phyloP scores from a whole-genome alignment of 2,113 vertebrate species.

The Suncus etruscus region DNA sequence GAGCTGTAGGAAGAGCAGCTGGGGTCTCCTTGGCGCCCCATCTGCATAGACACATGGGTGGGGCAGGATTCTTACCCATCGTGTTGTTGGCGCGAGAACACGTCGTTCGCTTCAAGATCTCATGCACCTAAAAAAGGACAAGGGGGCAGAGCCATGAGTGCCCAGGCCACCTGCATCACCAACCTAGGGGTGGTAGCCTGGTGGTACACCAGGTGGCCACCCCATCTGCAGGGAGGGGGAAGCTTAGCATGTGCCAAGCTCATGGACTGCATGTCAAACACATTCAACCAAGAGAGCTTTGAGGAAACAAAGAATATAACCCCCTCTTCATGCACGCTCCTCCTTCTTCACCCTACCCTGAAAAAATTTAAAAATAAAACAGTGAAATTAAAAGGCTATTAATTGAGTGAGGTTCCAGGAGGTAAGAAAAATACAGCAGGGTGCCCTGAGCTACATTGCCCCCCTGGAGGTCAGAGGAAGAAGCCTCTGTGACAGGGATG shows the following conservation, averaged over 20 bases:
- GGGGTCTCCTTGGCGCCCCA: neutral
- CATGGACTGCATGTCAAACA: neutral
- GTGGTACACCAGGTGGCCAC: fast-evolving
- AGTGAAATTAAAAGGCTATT: neutral
- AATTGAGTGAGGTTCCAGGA: neutral
- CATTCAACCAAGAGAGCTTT: conserved; percentile 28
- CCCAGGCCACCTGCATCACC: neutral
- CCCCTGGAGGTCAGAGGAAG: neutral
- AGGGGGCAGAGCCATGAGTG: neutral
- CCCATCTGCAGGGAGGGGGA: neutral
- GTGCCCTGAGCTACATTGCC: too few species aligned
- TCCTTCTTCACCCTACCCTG: neutral
- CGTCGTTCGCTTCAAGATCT: conserved; percentile 94
- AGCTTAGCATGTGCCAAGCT: conserved; percentile 12
- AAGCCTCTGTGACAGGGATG: neutral
- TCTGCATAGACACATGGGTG: fast-evolving
- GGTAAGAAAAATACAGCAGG: neutral
- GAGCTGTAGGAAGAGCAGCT: conserved; percentile 40
- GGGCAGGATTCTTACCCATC: conserved; percentile 90
- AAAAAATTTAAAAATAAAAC: neutral
- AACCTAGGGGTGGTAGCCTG: neutral
- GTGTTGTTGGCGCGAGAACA: conserved; percentile 93
- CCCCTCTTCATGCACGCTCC: neutral
- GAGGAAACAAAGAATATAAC: conserved; percentile 26
- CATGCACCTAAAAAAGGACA: conserved; percentile 90